Evolutionary conservation across 2,888 invertebrate species (phyloP).

Genomic region (Pocota personata): DNA sequence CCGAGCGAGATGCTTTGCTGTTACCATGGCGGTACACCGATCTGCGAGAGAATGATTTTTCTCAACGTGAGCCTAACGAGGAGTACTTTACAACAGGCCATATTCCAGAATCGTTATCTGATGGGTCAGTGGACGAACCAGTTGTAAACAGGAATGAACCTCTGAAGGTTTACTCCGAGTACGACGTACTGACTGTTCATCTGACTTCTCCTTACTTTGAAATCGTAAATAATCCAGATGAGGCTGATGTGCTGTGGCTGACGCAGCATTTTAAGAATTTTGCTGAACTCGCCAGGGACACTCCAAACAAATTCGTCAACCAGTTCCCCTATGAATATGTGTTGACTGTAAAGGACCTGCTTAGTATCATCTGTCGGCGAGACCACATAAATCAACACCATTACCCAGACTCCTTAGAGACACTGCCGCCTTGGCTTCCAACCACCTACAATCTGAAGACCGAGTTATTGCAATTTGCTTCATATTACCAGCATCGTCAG

Average conservation of each 20-base stretch:
- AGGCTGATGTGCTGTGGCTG: conserved; percentile 94
- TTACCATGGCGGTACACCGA: conserved; percentile 89
- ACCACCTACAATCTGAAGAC: conserved; percentile 93
- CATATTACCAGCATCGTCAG: conserved; percentile 90
- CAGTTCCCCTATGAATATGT: conserved; percentile 97
- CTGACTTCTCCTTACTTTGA: conserved; percentile 89
- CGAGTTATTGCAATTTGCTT: conserved; percentile 91
- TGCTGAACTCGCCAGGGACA: conserved; percentile 85
- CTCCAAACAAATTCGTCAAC: conserved; percentile 90
- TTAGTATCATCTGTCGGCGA: conserved; percentile 89
- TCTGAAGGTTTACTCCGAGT: conserved; percentile 90
- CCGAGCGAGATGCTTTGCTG: conserved; percentile 86
- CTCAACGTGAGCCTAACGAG: conserved; percentile 86
- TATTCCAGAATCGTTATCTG: conserved; percentile 87
- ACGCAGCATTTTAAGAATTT: conserved; percentile 91
- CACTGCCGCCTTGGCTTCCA: conserved; percentile 90
- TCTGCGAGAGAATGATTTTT: conserved; percentile 84
- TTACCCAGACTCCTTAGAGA: conserved; percentile 84
- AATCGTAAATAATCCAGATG: conserved; percentile 86
- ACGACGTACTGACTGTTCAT: conserved; percentile 86
- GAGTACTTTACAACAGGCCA: conserved; percentile 90
- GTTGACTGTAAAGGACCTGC: conserved; percentile 93
- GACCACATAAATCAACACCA: conserved; percentile 80
- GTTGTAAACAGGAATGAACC: conserved; percentile 76
- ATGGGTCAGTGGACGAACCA: conserved; percentile 77